A percentile compares a stretch with the other conserved stretches of the same genome.
Evolutionary conservation across 2,888 invertebrate genomes (phyloP).

Genomic region (Zygogramma bicolorata): DNA sequence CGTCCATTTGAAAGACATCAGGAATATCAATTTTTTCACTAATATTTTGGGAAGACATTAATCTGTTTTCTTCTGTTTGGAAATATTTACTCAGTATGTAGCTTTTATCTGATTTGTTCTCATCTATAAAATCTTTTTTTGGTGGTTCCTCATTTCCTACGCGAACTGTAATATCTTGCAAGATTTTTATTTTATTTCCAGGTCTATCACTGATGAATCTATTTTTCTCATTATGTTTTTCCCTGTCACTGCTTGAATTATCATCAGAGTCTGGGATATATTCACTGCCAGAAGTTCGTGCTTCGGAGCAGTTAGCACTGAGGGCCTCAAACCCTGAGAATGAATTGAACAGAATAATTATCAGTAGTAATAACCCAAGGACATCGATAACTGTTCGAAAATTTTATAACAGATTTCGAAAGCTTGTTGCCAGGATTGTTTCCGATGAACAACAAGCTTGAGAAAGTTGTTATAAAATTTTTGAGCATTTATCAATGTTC

Average conservation of each 20-base stretch:
- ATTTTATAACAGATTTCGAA: neutral
- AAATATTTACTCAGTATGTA: neutral
- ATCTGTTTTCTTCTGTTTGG: neutral
- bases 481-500: too few relatives aligned
- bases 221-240: neutral
- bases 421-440: neutral
- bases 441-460: too few relatives aligned
- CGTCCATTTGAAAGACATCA: neutral
- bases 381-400: neutral
- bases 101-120: neutral
- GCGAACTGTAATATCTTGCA: neutral
- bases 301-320: neutral
- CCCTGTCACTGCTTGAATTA: neutral
- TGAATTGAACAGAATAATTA: neutral
- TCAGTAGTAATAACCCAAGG: neutral
- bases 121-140: neutral
- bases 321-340: neutral
- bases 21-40: neutral
- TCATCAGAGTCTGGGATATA: neutral
- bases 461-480: too few relatives aligned
- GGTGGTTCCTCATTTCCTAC: neutral
- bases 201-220: neutral
- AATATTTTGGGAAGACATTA: neutral
- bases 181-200: neutral
- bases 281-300: neutral